phyloP scores from a whole-genome alignment of 2,113 vertebrate species.

The Anarrhichthys ocellatus region DNA sequence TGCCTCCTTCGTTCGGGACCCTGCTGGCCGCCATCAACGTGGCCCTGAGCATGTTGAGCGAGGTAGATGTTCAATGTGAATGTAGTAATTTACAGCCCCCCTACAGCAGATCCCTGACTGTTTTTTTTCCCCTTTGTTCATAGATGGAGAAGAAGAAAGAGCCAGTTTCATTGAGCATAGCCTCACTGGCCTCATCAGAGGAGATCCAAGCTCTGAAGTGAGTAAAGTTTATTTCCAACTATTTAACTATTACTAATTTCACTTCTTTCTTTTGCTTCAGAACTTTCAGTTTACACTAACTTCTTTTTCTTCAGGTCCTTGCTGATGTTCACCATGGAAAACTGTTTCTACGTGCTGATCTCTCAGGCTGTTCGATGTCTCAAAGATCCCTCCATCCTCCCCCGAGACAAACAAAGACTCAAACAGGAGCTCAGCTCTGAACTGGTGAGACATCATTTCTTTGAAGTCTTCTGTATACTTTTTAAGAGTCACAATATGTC shows the following conservation, averaged over 20 bases:
- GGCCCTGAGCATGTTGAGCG: slow-evolving; percentile 93
- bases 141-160: slow-evolving; percentile 98
- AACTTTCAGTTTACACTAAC: background rate
- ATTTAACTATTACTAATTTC: no score
- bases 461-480: background rate
- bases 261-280: background rate
- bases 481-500: background rate
- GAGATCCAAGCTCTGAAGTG: slow-evolving; percentile 93
- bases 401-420: slow-evolving; percentile 95
- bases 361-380: slow-evolving; percentile 95
- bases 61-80: slow-evolving; percentile 79
- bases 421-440: slow-evolving; percentile 99
- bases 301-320: slow-evolving; percentile 86
- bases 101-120: background rate
- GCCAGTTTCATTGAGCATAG: slow-evolving; percentile 85
- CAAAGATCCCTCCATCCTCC: slow-evolving; percentile 88
- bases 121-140: background rate
- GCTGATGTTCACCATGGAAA: slow-evolving; percentile 98
- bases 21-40: slow-evolving; percentile 96
- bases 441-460: slow-evolving; percentile 83
- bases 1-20: slow-evolving; percentile 96
- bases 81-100: fast-evolving
- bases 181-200: slow-evolving; percentile 87
- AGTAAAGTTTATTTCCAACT: slow-evolving; percentile 57
- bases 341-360: slow-evolving; percentile 98